Conservation (phyloP, 2,888 invertebrate species). For the Halictus ligatus region DNA sequence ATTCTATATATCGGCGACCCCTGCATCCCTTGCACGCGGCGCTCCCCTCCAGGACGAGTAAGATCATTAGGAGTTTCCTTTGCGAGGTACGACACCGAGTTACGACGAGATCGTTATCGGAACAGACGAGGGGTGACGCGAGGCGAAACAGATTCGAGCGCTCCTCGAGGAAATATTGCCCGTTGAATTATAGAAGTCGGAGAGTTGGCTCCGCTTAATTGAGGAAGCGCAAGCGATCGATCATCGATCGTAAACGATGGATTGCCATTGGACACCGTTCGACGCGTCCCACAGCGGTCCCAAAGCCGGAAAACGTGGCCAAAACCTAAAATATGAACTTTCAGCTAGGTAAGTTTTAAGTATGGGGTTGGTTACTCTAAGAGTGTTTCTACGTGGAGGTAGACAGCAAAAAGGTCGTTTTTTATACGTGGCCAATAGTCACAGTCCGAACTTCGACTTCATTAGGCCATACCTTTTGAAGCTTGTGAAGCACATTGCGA, state of each 20-base stretch:
- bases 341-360: no score
- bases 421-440: no score
- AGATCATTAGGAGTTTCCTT: constrained; percentile 76
- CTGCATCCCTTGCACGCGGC: constrained; percentile 30
- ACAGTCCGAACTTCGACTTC: no score
- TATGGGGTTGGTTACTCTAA: no score
- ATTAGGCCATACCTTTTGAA: no score
- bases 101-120: constrained; percentile 37
- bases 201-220: neutral
- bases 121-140: constrained; percentile 12
- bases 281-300: no score
- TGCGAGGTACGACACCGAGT: constrained; percentile 44
- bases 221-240: neutral
- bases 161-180: constrained; percentile 25
- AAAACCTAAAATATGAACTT: no score
- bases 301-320: no score
- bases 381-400: no score
- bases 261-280: neutral
- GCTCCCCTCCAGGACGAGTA: constrained; percentile 55
- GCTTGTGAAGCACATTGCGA: no score
- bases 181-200: constrained; percentile 8
- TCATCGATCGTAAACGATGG: neutral
- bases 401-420: no score
- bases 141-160: constrained; percentile 12
- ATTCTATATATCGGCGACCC: constrained; percentile 41